These are phyloP conservation scores for Heliconius sara DNA, from an alignment of 2,888 invertebrate species.

Conservation along the genomic window DNA sequence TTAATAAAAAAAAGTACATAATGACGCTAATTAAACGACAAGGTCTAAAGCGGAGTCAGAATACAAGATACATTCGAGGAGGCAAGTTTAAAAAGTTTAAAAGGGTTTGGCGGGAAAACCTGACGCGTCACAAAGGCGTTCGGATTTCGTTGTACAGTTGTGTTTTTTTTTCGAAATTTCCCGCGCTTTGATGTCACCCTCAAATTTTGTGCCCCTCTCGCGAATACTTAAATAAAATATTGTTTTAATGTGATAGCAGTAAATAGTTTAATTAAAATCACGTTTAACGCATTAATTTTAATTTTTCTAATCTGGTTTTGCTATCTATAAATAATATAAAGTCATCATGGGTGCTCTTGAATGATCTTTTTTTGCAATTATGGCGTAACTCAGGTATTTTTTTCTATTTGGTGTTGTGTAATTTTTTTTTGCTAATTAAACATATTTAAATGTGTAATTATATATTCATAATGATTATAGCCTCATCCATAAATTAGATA, in stretches of 20 bases:
- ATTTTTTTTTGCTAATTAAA: slow-evolving; percentile 14
- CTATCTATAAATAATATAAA: slow-evolving; percentile 7
- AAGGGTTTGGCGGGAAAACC: slow-evolving; percentile 48
- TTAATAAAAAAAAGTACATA: slow-evolving; percentile 17
- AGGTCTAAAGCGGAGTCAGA: slow-evolving; percentile 33
- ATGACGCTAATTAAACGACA: slow-evolving; percentile 35
- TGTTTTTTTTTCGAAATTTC: slow-evolving; percentile 60
- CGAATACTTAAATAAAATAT: slow-evolving; percentile 41
- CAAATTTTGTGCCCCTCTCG: slow-evolving; percentile 40
- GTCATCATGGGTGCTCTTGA: slow-evolving; percentile 8
- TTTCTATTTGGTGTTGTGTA: background rate
- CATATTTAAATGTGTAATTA: slow-evolving; percentile 25
- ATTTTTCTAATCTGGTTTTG: background rate
- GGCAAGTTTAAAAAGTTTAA: slow-evolving; percentile 45
- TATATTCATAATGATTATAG: slow-evolving; percentile 11
- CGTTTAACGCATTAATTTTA: slow-evolving; percentile 10
- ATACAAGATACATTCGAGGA: slow-evolving; percentile 47
- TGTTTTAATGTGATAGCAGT: slow-evolving; percentile 43
- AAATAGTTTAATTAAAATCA: slow-evolving; percentile 34
- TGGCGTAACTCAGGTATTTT: background rate
- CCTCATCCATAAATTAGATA: slow-evolving; percentile 5
- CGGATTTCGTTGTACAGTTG: slow-evolving; percentile 52
- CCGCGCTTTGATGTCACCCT: slow-evolving; percentile 62
- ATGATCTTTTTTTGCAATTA: background rate
- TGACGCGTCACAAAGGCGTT: slow-evolving; percentile 60